These are phyloP conservation scores for Cochlearius cochlearius DNA, from an alignment of 2,113 vertebrate species.

Conservation along the genomic window DNA sequence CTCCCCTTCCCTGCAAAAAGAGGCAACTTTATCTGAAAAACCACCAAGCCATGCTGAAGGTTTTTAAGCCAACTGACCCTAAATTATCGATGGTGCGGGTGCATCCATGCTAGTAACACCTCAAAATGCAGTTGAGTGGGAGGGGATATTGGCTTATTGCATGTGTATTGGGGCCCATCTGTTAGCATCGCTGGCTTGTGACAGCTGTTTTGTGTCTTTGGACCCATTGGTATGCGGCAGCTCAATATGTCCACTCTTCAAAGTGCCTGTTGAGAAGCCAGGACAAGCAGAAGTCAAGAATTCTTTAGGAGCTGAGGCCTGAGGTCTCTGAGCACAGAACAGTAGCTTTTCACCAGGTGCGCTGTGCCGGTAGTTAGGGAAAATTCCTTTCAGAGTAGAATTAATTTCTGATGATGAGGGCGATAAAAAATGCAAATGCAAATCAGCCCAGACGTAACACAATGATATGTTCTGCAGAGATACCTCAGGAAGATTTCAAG, in stretches of 20 bases:
- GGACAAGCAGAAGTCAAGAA: not conserved
- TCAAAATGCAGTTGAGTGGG: not conserved
- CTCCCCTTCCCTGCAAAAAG: not conserved
- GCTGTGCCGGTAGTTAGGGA: not conserved
- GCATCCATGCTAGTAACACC: not conserved
- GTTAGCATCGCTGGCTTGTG: not conserved
- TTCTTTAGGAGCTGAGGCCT: not conserved
- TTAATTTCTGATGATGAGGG: slow-evolving; percentile 13
- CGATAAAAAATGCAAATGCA: slow-evolving; percentile 34
- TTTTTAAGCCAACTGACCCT: not conserved
- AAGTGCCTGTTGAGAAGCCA: not conserved
- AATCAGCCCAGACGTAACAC: not conserved
- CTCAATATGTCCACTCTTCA: not conserved
- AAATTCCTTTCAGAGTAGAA: not conserved
- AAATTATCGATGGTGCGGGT: not conserved
- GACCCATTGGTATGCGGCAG: not conserved
- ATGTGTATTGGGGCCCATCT: accelerated
- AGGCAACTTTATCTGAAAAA: not conserved
- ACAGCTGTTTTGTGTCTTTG: not conserved
- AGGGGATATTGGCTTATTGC: not conserved
- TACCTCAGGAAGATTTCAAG: not conserved
- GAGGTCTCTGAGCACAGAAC: not conserved
- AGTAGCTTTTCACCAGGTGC: not conserved
- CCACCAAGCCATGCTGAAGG: not conserved
- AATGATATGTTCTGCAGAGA: not conserved